Percentiles rank a stretch among this genome's conserved stretches.
Evolutionary conservation across 1,140 invertebrate species (phyloP).

Genomic region (Sycophila sp.): DNA sequence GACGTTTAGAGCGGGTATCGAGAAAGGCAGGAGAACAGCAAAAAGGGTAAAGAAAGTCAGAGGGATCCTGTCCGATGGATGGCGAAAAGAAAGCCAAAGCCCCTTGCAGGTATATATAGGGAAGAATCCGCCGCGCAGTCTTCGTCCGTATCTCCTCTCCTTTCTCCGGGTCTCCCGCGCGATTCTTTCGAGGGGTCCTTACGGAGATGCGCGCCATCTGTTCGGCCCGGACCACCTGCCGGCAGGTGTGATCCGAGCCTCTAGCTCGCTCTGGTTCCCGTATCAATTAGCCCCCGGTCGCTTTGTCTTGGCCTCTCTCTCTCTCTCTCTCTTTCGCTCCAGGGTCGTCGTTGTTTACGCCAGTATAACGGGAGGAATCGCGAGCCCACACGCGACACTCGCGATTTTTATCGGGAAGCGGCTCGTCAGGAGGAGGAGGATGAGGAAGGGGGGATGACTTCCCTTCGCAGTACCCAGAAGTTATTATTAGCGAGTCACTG

Average conservation of each 20-base stretch:
- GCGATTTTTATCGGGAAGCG: not conserved
- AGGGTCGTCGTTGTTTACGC: constrained; percentile 52
- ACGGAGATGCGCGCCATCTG: constrained; percentile 53
- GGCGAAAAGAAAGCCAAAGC: no score
- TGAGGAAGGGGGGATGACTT: no score
- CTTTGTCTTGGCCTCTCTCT: constrained; percentile 46
- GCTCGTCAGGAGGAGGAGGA: no score
- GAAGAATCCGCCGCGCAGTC: no score
- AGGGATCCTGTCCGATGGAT: no score
- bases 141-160: no score
- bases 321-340: constrained; percentile 29
- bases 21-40: no score
- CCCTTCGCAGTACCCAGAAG: not conserved
- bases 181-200: no score
- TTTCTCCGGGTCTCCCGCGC: no score
- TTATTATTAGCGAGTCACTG: not conserved
- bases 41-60: no score
- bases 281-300: constrained; percentile 53
- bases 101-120: no score
- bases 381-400: not conserved
- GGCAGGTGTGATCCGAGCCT: constrained; percentile 54
- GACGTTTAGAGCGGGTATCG: no score
- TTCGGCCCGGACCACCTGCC: constrained; percentile 56
- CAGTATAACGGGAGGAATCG: not conserved
- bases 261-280: constrained; percentile 36